Percentiles rank a stretch among this genome's conserved stretches.
Conservation (phyloP, 1,140 invertebrate genomes). For the Achroia grisella region DNA sequence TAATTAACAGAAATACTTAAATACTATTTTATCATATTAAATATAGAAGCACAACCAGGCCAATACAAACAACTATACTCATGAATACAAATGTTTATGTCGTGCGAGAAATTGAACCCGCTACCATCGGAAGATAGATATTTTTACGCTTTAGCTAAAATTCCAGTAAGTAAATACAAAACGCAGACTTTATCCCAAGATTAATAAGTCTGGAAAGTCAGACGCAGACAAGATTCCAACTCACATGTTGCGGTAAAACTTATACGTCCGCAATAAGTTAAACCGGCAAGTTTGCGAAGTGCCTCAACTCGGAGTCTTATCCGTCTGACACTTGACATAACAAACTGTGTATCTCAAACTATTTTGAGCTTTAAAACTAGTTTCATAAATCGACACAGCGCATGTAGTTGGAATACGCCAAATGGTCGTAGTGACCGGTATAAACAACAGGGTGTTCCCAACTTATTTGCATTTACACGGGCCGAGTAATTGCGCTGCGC, state of each 20-base stretch:
- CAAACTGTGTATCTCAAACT: slow-evolving; percentile 1
- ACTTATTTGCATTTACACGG: slow-evolving; percentile 72
- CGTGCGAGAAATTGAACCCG: too few species aligned
- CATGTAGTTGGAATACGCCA: slow-evolving; percentile 32
- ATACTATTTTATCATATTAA: too few species aligned
- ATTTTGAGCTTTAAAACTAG: not conserved
- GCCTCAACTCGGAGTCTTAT: slow-evolving; percentile 5
- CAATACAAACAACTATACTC: too few species aligned
- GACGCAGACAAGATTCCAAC: slow-evolving; percentile 8
- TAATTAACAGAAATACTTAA: too few species aligned
- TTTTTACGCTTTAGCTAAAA: too few species aligned
- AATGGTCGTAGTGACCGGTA: slow-evolving; percentile 32
- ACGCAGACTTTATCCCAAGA: not conserved
- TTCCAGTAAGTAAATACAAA: too few species aligned
- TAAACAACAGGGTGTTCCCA: slow-evolving; percentile 55
- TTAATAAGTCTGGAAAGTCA: slow-evolving; percentile 2
- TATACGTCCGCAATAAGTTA: slow-evolving; percentile 31
- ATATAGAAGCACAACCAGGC: too few species aligned
- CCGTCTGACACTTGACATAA: slow-evolving; percentile 3
- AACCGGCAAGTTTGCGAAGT: slow-evolving; percentile 21
- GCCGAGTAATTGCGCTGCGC: slow-evolving; percentile 67
- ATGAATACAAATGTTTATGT: too few species aligned
- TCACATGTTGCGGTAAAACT: slow-evolving; percentile 34
- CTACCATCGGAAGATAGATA: too few species aligned
- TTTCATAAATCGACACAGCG: slow-evolving; percentile 13